These are phyloP conservation scores for Leistus spinibarbis DNA, from an alignment of 2,888 invertebrate genomes.

Conservation along the genomic window DNA sequence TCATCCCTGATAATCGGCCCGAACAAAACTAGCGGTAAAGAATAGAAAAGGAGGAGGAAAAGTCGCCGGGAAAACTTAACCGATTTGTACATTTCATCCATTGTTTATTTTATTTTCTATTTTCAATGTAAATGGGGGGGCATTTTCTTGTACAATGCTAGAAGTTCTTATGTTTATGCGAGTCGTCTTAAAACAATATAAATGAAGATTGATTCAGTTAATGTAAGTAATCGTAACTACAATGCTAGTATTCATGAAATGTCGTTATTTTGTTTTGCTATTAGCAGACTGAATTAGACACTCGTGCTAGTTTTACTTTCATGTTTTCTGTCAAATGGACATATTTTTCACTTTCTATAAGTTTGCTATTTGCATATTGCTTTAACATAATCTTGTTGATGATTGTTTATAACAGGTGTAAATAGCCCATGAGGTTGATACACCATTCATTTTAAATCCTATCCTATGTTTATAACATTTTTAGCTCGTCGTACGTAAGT, in stretches of 20 bases:
- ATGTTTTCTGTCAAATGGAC: no score
- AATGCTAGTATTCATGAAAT: neutral
- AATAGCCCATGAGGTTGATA: no score
- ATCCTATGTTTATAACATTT: no score
- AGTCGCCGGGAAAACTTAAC: neutral
- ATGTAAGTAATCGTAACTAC: neutral
- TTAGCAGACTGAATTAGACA: no score
- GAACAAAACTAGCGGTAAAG: neutral
- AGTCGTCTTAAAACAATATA: neutral
- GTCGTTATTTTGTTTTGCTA: no score
- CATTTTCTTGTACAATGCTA: neutral
- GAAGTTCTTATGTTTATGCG: neutral
- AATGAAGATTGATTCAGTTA: neutral
- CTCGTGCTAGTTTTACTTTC: no score
- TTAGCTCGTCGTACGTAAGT: no score
- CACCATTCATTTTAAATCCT: no score
- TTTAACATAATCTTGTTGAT: no score
- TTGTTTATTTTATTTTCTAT: neutral
- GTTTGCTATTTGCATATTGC: no score
- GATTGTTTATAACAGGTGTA: no score
- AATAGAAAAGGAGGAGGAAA: neutral
- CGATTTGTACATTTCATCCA: neutral
- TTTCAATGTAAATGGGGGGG: neutral
- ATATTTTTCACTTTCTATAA: no score
- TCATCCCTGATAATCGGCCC: conserved; percentile 26